phyloP scores from a whole-genome alignment of 2,888 invertebrate genomes.

The Gryllus longicercus region DNA sequence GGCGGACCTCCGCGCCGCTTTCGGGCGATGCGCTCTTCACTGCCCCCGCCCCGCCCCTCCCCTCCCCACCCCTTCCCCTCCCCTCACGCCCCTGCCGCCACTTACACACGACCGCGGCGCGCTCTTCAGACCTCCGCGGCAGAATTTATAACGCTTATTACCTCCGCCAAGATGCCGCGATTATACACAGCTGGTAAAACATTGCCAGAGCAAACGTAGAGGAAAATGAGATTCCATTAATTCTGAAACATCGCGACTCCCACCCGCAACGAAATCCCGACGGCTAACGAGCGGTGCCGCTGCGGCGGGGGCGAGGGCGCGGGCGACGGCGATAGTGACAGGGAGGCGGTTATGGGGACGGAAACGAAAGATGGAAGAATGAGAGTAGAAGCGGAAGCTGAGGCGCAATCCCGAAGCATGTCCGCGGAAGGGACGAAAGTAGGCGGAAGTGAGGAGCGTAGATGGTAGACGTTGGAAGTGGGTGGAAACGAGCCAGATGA shows the following conservation, averaged over 20 bases:
- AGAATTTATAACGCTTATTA: constrained; percentile 8
- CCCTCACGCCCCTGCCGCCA: not conserved
- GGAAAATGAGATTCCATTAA: constrained; percentile 17
- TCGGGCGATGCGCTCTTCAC: too few relatives aligned
- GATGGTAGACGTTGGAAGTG: too few relatives aligned
- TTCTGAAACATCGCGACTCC: constrained; percentile 8
- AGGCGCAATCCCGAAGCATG: too few relatives aligned
- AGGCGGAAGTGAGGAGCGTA: too few relatives aligned
- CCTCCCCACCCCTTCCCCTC: too few relatives aligned
- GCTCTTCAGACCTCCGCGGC: constrained; percentile 5
- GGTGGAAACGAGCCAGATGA: too few relatives aligned
- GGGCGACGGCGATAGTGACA: not conserved
- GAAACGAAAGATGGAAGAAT: too few relatives aligned
- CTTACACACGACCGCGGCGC: not conserved
- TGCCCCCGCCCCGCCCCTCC: not conserved
- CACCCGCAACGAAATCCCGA: constrained; percentile 2
- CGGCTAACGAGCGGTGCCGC: constrained; percentile 10
- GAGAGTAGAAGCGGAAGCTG: too few relatives aligned
- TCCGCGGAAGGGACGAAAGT: too few relatives aligned
- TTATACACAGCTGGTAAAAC: constrained; percentile 17
- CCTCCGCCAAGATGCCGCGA: not conserved
- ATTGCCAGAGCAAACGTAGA: constrained; percentile 9
- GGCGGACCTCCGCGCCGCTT: too few relatives aligned
- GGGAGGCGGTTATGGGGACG: too few relatives aligned
- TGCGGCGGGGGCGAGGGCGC: not conserved